Evolutionary conservation across 2,888 invertebrate species (phyloP).

Genomic region (Podabrus alpinus): DNA sequence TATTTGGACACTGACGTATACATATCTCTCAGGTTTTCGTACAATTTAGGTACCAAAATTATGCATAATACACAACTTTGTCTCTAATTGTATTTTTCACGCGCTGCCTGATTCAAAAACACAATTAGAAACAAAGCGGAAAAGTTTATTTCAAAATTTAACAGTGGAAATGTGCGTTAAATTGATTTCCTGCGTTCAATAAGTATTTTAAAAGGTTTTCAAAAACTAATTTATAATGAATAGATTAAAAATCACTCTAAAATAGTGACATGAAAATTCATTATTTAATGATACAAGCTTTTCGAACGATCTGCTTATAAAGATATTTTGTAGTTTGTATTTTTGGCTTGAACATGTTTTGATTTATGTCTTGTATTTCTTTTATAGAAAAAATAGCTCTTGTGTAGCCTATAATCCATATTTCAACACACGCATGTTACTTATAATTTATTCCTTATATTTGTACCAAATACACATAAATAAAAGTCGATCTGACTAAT

Average conservation of each 20-base stretch:
- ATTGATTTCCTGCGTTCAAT: neutral
- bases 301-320: neutral
- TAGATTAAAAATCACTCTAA: neutral
- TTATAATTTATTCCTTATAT: neutral
- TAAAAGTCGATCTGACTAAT: neutral
- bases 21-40: neutral
- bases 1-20: neutral
- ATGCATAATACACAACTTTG: no score
- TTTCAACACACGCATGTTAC: neutral
- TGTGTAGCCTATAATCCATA: neutral
- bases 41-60: neutral
- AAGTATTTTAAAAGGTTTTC: neutral
- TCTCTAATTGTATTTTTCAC: neutral
- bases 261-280: neutral
- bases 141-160: no score
- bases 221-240: conserved; percentile 5
- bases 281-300: neutral
- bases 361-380: neutral
- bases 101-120: neutral
- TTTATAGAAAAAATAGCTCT: neutral
- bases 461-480: neutral
- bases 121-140: neutral
- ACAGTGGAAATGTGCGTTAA: neutral
- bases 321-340: neutral
- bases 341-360: neutral